Evolutionary conservation across 2,113 vertebrate species (phyloP), one percentile per base, ranked within the genome.

Genomic region (Oxygymnocypris stewartii): DNA sequence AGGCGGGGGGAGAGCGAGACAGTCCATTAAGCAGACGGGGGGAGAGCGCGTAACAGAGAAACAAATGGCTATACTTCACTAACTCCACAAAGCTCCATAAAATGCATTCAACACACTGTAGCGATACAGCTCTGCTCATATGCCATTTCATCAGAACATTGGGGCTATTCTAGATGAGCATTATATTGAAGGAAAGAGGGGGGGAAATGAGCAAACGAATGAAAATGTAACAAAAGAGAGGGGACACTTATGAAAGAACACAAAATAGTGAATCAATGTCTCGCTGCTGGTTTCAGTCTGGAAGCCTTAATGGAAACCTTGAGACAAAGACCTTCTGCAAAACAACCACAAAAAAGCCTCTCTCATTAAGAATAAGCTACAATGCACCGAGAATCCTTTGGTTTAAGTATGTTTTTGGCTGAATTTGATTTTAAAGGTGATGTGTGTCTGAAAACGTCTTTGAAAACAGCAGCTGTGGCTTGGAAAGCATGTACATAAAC

Each of bases 31-130:
- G 74, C 51, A 71, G 57, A 67, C 44, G 57, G 84, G 73, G 86
- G 67, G 81, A 78, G 79, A 42, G 57, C 31, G 23, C 61, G 77
- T 16, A 51, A 79, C 71, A 88, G 82, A 90, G 82, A 88, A 87
- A 90, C 85, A 88, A 71, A 87, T 81, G 85, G 85, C 54, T 49
- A 85, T 86, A 87, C 82, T 84, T 77, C 13, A 74, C 82, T 85
- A 90, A 87, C 83, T 65, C 65, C 12, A 77, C 18, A 80, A 84
- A 75, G 86, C 79, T 82, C 79, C 51, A 76, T 79, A 85, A 83
- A 31, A 83, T 71, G 77, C 85, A 83, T 87, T 69, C 78, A 71
- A 74, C 61, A 86, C 78, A 73, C 47, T 82, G 73, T 67, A 65
- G 75, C 77, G 25, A 25, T 16, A 69, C 76, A 42, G 54, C 84